Conservation (phyloP, 2,113 vertebrate species). For the Phalacrocorax pelagicus region DNA sequence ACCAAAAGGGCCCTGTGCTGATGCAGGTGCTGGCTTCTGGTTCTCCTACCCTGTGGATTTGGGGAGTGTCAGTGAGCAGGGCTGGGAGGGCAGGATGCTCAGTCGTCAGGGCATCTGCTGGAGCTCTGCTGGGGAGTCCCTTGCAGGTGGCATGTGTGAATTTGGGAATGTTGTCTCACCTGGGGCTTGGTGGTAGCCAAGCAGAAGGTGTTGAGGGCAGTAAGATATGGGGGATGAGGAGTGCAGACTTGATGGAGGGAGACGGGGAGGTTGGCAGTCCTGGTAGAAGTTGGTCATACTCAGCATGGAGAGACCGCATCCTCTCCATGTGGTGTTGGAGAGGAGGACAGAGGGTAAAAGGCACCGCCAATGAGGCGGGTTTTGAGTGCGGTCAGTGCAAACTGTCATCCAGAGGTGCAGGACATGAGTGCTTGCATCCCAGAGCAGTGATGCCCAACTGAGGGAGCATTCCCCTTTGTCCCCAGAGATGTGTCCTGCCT, state of each 20-base stretch:
- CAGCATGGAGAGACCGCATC: fast-evolving
- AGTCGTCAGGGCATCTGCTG: neutral
- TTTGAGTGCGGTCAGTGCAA: neutral
- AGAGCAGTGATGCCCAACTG: neutral
- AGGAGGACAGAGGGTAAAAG: neutral
- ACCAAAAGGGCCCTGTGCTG: fast-evolving
- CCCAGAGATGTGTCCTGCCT: neutral
- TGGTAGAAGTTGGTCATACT: neutral
- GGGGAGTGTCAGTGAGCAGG: neutral
- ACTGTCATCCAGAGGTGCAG: neutral
- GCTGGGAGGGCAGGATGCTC: neutral
- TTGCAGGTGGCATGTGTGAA: neutral
- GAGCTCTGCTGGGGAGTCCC: neutral
- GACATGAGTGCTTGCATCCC: neutral
- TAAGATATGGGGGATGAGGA: neutral
- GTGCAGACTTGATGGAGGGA: neutral
- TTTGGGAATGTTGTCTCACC: neutral
- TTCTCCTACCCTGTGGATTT: neutral
- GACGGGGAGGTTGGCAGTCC: neutral
- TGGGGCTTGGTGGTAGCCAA: neutral
- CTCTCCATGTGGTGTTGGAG: neutral
- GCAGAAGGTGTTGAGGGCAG: neutral
- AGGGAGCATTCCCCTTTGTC: neutral
- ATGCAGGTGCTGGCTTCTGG: neutral
- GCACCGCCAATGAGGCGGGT: fast-evolving